Evolutionary conservation across 2,888 invertebrate genomes (phyloP), one percentile per base, ranked within the genome.

Genomic region (Eilema depressum): DNA sequence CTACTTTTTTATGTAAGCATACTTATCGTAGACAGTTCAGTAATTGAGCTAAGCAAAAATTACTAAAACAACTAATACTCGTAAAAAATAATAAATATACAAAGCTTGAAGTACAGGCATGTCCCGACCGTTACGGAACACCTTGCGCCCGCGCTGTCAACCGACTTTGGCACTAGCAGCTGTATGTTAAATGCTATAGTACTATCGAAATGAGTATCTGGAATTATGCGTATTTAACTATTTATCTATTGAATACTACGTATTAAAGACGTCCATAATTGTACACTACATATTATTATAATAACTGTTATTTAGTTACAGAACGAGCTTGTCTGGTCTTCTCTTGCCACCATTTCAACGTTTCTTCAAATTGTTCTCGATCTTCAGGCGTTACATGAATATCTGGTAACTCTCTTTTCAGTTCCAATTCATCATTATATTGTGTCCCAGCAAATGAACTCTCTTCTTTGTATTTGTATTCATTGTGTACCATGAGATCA

Each of bases 281-380:
- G 10, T 69, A 71, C 70, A 61, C 59, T 81, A 77, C 66, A 66
- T 62, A 79, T 75, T 76, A 76, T 74, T 62, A 79, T 75, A 76
- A 76, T 74, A 78, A 60, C 76, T 80, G 63, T 74, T 82, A 83
- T 79, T 89, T 92, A 71, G 82, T 74, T 63, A 89, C 14, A 17
- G 89, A 85, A 77, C 91, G 91, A 23, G 88, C 86, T 85, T 90
- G 92, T 79, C 90, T 90, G 3, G 94, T 95, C 79, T 95, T 95
- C 78, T 95, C 94, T 78, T 95, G 95, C 95, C 95, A 95, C 95
- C 95, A 95, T 79, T 95, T 95, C 17, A 95, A 80, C 2, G 95
- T 95, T 78, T 95, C 95, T 74, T 95, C 95, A 80, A 95, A 95
- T 72, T 95, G 95, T 70, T 95, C 93, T 73, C 94, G 84, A 75